Evolutionary conservation across 2,113 vertebrate genomes (phyloP).

Genomic region (Pollachius pollachius): DNA sequence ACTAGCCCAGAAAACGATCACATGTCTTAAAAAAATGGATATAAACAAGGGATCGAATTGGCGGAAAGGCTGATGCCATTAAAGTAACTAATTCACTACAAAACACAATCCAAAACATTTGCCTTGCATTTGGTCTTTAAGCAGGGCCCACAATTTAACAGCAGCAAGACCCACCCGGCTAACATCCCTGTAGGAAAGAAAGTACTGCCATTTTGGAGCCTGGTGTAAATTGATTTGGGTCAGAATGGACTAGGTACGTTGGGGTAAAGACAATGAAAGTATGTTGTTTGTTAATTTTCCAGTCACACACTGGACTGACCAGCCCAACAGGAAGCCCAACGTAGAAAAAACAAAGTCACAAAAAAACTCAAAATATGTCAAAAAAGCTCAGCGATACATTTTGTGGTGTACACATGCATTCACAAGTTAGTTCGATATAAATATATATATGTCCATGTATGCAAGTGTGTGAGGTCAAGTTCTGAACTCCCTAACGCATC

Average conservation of each 20-base stretch:
- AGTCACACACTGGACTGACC: no score
- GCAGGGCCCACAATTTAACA: conserved; percentile 23
- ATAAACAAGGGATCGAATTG: no score
- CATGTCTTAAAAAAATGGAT: no score
- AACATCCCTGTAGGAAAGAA: conserved; percentile 46
- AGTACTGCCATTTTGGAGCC: conserved; percentile 25
- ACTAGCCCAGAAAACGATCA: no score
- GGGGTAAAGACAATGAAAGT: background rate
- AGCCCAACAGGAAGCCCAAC: no score
- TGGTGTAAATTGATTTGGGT: background rate
- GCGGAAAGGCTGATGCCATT: background rate
- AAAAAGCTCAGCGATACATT: no score
- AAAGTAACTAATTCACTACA: background rate
- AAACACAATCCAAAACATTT: conserved; percentile 7
- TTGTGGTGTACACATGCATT: no score
- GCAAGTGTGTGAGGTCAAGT: background rate
- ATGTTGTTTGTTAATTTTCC: background rate
- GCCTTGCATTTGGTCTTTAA: conserved; percentile 6
- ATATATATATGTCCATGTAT: no score
- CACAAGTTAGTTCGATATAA: no score
- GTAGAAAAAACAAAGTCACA: no score
- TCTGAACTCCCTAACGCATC: no score
- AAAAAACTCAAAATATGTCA: no score
- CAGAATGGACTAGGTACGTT: background rate
- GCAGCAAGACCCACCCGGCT: conserved; percentile 15